Conservation (phyloP, 53 echinoderm and acorn worm genomes). For the Mesocentrotus franciscanus region DNA sequence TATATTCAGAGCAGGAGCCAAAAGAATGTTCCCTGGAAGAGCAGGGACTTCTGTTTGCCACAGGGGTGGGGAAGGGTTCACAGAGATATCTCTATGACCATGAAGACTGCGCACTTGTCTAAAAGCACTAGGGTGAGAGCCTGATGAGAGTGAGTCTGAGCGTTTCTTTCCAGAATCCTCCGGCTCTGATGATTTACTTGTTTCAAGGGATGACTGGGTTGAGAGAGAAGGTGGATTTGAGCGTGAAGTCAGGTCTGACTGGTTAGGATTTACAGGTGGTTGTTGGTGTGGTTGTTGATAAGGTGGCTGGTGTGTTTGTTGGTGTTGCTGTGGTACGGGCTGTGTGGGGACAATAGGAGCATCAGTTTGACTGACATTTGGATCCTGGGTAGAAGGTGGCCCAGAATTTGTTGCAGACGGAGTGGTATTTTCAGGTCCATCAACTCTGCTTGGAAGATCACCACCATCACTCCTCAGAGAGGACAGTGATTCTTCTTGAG, state of each 20-base stretch:
- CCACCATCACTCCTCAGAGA: conserved; percentile 24
- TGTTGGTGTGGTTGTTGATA: conserved; percentile 2
- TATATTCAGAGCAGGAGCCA: conserved; percentile 80
- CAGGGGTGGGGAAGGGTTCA: conserved; percentile 96
- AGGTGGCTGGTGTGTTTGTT: neutral
- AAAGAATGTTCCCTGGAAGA: conserved; percentile 88
- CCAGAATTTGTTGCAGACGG: neutral
- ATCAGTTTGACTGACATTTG: conserved; percentile 22
- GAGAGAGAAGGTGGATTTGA: neutral
- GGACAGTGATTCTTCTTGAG: neutral
- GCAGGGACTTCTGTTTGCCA: conserved; percentile 92
- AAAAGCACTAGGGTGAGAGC: conserved; percentile 63
- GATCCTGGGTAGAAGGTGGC: neutral
- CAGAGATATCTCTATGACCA: conserved; percentile 63
- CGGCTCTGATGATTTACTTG: neutral
- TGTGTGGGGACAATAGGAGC: neutral
- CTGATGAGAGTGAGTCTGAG: conserved; percentile 59
- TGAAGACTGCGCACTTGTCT: conserved; percentile 58
- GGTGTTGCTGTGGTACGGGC: neutral
- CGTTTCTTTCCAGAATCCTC: conserved; percentile 24
- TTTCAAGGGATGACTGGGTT: conserved; percentile 26
- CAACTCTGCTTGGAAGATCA: neutral
- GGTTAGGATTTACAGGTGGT: neutral
- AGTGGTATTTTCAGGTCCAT: neutral
- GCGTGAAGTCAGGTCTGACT: conserved; percentile 17